These are phyloP conservation scores for Chionoecetes opilio DNA, from an alignment of 1,140 invertebrate genomes.

Conservation along the genomic window DNA sequence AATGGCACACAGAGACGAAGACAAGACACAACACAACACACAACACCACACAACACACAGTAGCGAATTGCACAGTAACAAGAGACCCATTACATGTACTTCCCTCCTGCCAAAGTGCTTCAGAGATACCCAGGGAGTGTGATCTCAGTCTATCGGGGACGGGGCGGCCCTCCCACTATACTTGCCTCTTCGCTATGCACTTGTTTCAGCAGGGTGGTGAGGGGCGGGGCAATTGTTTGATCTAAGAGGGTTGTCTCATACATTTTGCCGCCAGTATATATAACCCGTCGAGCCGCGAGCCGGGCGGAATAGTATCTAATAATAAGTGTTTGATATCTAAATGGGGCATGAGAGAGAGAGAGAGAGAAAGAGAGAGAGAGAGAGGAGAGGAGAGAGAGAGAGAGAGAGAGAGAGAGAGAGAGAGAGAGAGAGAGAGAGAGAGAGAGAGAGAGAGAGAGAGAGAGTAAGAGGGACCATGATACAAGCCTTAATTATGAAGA, in stretches of 20 bases:
- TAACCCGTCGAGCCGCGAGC: not conserved
- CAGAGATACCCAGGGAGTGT: not conserved
- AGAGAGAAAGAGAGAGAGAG: constrained; percentile 35
- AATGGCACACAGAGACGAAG: not conserved
- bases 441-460: constrained; percentile 34
- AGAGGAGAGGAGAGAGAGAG: not conserved
- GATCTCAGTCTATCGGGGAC: not conserved
- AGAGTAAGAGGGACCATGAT: not conserved
- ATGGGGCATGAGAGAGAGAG: not conserved
- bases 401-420: not conserved
- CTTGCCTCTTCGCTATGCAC: not conserved
- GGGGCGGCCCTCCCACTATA: not conserved
- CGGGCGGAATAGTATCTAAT: not conserved
- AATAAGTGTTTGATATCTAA: not conserved
- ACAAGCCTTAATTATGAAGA: not conserved
- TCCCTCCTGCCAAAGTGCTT: not conserved
- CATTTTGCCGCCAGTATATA: not conserved
- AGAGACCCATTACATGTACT: not conserved
- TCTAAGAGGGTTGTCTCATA: not conserved
- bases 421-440: constrained; percentile 49
- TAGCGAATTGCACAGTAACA: not conserved
- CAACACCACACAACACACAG: no score
- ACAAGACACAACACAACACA: not conserved
- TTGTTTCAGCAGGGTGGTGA: constrained; percentile 5
- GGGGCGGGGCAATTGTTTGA: not conserved